phyloP scores from a whole-genome alignment of 2,888 invertebrate species.

The Thymelicus lineola region DNA sequence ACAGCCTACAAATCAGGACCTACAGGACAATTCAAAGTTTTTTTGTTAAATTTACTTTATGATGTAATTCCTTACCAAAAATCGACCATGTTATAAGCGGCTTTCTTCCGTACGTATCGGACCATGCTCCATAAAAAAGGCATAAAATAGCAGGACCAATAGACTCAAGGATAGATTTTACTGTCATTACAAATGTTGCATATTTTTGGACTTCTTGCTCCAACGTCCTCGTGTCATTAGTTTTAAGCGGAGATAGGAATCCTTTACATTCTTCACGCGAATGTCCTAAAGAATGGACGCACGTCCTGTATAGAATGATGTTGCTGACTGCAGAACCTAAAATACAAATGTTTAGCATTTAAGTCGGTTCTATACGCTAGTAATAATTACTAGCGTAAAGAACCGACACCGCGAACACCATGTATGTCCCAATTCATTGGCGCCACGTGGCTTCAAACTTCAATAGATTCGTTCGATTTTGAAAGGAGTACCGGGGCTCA shows the following conservation, averaged over 20 bases:
- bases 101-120: constrained; percentile 91
- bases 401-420: too few relatives aligned
- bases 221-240: constrained; percentile 75
- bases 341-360: not conserved
- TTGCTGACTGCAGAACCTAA: constrained; percentile 86
- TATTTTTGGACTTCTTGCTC: constrained; percentile 86
- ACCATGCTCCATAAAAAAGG: constrained; percentile 92
- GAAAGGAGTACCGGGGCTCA: too few relatives aligned
- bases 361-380: too few relatives aligned
- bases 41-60: too few relatives aligned
- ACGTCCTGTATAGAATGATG: constrained; percentile 88
- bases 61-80: constrained; percentile 73
- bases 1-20: too few relatives aligned
- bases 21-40: too few relatives aligned
- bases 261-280: constrained; percentile 85
- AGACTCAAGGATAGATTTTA: constrained; percentile 81
- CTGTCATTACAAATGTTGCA: constrained; percentile 79
- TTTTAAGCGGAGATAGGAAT: constrained; percentile 73
- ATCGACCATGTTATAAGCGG: constrained; percentile 88
- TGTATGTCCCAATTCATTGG: too few relatives aligned
- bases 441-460: too few relatives aligned
- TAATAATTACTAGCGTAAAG: too few relatives aligned
- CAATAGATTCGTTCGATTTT: too few relatives aligned
- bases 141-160: constrained; percentile 88
- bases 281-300: constrained; percentile 83